Base-by-base conservation (phyloP, 1,140 invertebrate species). In the Drosophila fuyamai region DNA sequence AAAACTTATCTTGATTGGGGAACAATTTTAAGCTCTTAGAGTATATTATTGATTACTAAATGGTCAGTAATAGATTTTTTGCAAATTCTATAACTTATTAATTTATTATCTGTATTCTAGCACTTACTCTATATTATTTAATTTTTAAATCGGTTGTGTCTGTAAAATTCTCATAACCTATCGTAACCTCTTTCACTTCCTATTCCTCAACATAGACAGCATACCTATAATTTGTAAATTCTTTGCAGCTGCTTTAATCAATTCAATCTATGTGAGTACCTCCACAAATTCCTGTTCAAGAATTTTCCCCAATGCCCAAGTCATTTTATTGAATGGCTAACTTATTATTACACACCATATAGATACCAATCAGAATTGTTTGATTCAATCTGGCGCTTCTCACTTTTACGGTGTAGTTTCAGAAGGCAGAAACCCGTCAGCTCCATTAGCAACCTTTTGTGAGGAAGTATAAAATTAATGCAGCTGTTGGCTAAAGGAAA, bases 381-480 rank as follows among this genome's bases (percentile, higher is more conserved):
- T 48, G 63, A 68, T 48, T 70, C 48, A 55, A 68, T 70, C 32
- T 50, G 6, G 36, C 16, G 60, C 40, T 65, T 65, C 73, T 57
- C 65, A 47, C 51, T 57, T 48, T 56, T 56, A 74, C 46, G 41
- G 36, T 27, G 40, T 7, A 47, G 46, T 40, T 48, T 46, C 32
- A 56, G 76, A 63, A 41, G 38, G 74, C 48, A 48, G n/a, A 58
- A 53, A 81, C 36, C n/a, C 40, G 54, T 18, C 75, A 12, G 50
- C 23, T 56, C 59, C 60, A 65, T 60, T 46, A 62, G 57, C 54
- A 48, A 61, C 48, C 78, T 68, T 62, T 81, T 51, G 65, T 57
- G 59, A 83, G 83, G 84, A 86, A 88, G 71, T 79, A 62, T 79
- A 79, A 73, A 88, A 86, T 86, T 72, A 86, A 82, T 65, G 82